Evolutionary conservation across 2,888 invertebrate genomes (phyloP), one percentile per base, ranked within the genome.

Genomic region (Bimastos eiseni): DNA sequence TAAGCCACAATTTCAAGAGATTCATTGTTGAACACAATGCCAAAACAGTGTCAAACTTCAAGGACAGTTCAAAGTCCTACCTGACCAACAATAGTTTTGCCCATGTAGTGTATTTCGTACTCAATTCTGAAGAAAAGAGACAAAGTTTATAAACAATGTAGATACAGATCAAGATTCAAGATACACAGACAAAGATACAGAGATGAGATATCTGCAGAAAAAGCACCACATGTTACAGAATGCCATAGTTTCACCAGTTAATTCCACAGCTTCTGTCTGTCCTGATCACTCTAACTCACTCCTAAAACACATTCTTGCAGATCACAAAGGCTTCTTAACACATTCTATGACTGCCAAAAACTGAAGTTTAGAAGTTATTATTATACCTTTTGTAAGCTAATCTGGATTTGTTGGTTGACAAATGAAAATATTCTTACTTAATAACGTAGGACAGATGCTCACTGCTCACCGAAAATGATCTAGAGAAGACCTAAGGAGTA

Each of bases 91-190:
- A 86, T 37, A 6, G 86, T 86, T 33, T 86, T 86, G 34, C 86
- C 86, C 34, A 86, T 86, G 86, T 86, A 86, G 19, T 36, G 86
- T 37, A 86, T 37, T 86, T 86, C 37, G 24, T 86, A 86, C 37
- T 86, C 86, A 15, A 86, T 37, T 37, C 86, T 86, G 37, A 34
- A 86, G 24, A 49, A 49, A 70, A 70, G 24, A 49, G 13, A 44
- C 55, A 70, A 30, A 30, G 70, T 11, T 70, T 70, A 30, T 0
- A 70, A 70, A 70, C n/a, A 30, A 70, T 70, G 70, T 70, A n/a
- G 11, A 70, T 13, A n/a, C 8, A 70, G 13, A 13, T 5, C 11
- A 1, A 70, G 13, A 13, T 5, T 8, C 8, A 70, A 70, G 15
- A 70, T 70, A 70, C 70, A 70, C 70, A 70, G 0, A 70, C n/a